phyloP scores from a whole-genome alignment of 2,113 vertebrate species.

The Phrynosoma platyrhinos region DNA sequence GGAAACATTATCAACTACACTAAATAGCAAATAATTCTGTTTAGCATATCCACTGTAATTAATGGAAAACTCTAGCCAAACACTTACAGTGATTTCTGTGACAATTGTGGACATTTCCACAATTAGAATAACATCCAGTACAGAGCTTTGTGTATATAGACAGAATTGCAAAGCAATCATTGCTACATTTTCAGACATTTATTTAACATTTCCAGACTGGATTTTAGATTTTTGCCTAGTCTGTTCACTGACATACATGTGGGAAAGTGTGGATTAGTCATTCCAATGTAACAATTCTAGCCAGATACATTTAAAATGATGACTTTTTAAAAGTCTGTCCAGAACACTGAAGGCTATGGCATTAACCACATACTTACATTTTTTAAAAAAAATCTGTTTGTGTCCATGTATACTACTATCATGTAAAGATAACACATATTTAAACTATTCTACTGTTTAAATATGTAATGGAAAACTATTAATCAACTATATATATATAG shows the following conservation, averaged over 20 bases:
- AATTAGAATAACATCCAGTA: neutral
- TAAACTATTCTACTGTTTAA: neutral
- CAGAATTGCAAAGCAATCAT: neutral
- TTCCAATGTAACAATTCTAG: neutral
- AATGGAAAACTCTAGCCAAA: conserved; percentile 56
- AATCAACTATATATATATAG: neutral
- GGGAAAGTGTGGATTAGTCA: neutral
- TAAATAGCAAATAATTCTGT: conserved; percentile 53
- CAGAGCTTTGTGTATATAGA: neutral
- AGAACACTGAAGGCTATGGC: neutral
- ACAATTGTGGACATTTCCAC: conserved; percentile 49
- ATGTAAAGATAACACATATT: neutral
- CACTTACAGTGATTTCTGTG: conserved; percentile 39
- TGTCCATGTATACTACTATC: neutral
- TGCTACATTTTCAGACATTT: neutral
- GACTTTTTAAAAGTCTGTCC: neutral
- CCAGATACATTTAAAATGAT: neutral
- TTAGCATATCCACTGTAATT: conserved; percentile 66
- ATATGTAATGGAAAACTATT: neutral
- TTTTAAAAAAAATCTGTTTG: neutral
- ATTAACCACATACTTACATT: no score
- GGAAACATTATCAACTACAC: conserved; percentile 69
- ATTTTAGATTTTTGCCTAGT: neutral
- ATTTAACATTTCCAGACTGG: neutral
- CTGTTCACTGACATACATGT: neutral